Base-by-base conservation (phyloP, 2,888 invertebrate genomes). In the Cryptophagus acutangulus region DNA sequence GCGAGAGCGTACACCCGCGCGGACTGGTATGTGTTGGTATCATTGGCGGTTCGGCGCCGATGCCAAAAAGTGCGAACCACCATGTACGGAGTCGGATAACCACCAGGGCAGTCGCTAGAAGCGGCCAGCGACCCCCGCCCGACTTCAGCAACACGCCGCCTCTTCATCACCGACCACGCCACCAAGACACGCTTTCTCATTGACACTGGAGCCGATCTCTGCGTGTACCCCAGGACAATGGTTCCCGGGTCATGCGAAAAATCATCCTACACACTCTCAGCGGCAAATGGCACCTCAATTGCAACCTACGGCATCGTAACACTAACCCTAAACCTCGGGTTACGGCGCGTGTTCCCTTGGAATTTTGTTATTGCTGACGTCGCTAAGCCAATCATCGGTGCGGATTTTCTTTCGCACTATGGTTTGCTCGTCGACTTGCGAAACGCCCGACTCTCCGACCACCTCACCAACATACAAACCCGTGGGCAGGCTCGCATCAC, bases 201-300 rank as follows among this genome's bases (percentile, higher is more conserved):
- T n/a, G 24, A 20, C 24, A 20, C 24, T n/a, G 24, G 24, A 20
- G 24, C 24, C n/a, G 24, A 20, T 20, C 6, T 20, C 24, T 20
- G 24, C 24, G 24, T 20, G 24, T 20, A 20, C 24, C 24, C 24
- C 6, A 8, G 24, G 24, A 8, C 24, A 8, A 20, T 20, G 24
- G n/a, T 20, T 8, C 24, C 6, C n/a, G 24, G 24, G 6, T 8
- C 24, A 20, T 20, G 24, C 24, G n/a, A n/a, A n/a, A 20, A 20
- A 20, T 8, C 24, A 20, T n/a, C 24, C n/a, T 20, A 20, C 24
- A n/a, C 6, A 20, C 24, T 20, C 24, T 20, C 24, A 6, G 24
- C 24, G 24, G 24, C 24, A n/a, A 20, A 20, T n/a, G 24, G 24
- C 6, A 20, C 24, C 24, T 8, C n/a, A 6, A 20, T 20, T 8